Conservation (phyloP, 2,888 invertebrate species). For the Lamproptera curius region DNA sequence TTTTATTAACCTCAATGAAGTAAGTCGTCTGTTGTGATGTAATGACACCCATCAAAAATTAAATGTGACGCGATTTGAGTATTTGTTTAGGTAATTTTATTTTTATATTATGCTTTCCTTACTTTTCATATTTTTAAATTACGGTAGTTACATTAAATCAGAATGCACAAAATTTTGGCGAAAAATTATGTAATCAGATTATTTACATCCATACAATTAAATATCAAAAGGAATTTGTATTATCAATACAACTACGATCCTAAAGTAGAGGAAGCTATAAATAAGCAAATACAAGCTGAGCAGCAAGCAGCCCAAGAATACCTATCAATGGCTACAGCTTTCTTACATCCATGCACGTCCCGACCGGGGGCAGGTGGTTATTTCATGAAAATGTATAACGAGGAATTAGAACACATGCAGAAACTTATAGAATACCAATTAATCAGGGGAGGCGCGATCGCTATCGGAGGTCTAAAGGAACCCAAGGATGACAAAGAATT, state of each 20-base stretch:
- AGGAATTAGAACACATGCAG: conserved; percentile 43
- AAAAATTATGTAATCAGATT: conserved; percentile 1
- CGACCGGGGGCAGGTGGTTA: conserved; percentile 39
- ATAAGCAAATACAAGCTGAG: conserved; percentile 42
- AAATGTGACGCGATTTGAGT: no score
- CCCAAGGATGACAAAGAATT: conserved; percentile 23
- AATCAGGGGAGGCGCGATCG: conserved; percentile 36
- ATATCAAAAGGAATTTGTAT: conserved; percentile 24
- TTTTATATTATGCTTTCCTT: neutral
- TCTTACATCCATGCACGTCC: conserved; percentile 37
- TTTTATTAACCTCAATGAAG: no score
- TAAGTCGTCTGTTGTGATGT: no score
- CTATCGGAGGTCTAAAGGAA: conserved; percentile 30
- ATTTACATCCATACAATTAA: neutral
- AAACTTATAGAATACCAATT: conserved; percentile 43
- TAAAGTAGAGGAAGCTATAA: conserved; percentile 37
- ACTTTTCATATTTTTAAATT: neutral
- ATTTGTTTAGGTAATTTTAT: no score
- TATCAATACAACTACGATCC: conserved; percentile 32
- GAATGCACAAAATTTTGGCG: conserved; percentile 10
- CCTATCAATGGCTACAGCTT: conserved; percentile 39
- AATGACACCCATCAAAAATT: no score
- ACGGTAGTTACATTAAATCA: conserved; percentile 1
- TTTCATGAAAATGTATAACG: conserved; percentile 47
- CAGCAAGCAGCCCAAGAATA: conserved; percentile 45